These are phyloP conservation scores for Natator depressus DNA, from an alignment of 2,113 vertebrate genomes.

Conservation along the genomic window DNA sequence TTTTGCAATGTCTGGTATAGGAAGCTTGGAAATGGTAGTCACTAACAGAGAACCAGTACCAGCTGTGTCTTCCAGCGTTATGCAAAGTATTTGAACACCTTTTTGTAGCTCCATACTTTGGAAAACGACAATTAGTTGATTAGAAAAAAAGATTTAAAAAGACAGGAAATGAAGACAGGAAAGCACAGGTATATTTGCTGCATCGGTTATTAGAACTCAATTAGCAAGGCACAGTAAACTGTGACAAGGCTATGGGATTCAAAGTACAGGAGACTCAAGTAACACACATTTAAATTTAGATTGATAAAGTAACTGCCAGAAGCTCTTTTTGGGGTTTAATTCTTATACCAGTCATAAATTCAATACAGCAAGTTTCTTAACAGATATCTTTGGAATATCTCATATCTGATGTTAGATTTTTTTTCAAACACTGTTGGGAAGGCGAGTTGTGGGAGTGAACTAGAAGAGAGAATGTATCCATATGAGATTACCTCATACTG, in stretches of 20 bases:
- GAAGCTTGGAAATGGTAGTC: neutral
- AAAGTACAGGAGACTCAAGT: neutral
- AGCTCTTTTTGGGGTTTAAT: neutral
- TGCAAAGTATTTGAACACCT: neutral
- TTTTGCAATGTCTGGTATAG: neutral
- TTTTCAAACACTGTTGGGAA: neutral
- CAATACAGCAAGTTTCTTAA: neutral
- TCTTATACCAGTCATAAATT: neutral
- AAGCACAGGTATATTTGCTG: neutral
- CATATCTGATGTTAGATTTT: neutral
- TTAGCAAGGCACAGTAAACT: neutral
- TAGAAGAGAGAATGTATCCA: neutral
- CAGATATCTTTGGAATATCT: neutral
- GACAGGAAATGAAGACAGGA: neutral
- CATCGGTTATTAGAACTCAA: neutral
- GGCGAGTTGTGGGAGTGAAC: neutral
- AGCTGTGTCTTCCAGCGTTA: neutral
- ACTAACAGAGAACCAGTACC: neutral
- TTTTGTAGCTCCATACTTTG: neutral
- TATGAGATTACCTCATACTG: neutral
- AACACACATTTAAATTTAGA: neutral
- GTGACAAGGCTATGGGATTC: neutral
- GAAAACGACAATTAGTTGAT: neutral
- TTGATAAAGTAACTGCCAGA: neutral
- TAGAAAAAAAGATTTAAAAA: neutral